phyloP scores from a whole-genome alignment of 2,888 invertebrate species.

The Iphiclides podalirius region DNA sequence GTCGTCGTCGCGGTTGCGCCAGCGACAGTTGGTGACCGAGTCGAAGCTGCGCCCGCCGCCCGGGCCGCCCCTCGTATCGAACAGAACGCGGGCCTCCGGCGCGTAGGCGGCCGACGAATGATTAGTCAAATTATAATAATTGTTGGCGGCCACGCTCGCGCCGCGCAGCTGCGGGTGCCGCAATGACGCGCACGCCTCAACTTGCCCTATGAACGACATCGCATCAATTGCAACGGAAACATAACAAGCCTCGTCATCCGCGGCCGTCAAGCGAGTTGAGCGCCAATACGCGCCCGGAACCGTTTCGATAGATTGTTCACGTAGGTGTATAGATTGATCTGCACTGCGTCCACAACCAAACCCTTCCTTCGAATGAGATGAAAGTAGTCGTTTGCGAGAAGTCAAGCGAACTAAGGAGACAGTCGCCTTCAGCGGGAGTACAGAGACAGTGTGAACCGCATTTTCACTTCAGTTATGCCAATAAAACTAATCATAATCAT shows the following conservation, averaged over 20 bases:
- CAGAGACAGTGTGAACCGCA: not conserved
- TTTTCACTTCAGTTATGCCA: conserved; percentile 13
- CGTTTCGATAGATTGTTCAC: conserved; percentile 1
- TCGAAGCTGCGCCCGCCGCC: conserved; percentile 70
- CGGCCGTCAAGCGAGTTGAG: conserved; percentile 46
- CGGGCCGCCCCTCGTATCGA: conserved; percentile 54
- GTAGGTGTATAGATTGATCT: not conserved
- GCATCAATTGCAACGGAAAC: conserved; percentile 34
- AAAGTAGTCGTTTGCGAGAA: not conserved
- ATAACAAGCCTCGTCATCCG: conserved; percentile 26
- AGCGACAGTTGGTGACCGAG: conserved; percentile 70
- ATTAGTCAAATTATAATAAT: conserved; percentile 80
- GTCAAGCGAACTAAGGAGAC: conserved; percentile 1
- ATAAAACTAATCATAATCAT: too few relatives aligned
- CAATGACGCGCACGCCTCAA: conserved; percentile 75
- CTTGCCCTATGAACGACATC: conserved; percentile 77
- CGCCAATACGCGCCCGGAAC: conserved; percentile 64
- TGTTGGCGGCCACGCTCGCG: conserved; percentile 75
- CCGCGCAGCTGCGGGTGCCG: conserved; percentile 71
- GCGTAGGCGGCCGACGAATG: conserved; percentile 71
- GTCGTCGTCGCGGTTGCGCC: conserved; percentile 75
- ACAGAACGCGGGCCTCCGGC: conserved; percentile 56
- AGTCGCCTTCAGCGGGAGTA: not conserved
- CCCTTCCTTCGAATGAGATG: not conserved
- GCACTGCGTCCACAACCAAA: not conserved